These are phyloP conservation scores for Drosophila quasianomalipes DNA, from an alignment of 2,888 invertebrate genomes.

Conservation along the genomic window DNA sequence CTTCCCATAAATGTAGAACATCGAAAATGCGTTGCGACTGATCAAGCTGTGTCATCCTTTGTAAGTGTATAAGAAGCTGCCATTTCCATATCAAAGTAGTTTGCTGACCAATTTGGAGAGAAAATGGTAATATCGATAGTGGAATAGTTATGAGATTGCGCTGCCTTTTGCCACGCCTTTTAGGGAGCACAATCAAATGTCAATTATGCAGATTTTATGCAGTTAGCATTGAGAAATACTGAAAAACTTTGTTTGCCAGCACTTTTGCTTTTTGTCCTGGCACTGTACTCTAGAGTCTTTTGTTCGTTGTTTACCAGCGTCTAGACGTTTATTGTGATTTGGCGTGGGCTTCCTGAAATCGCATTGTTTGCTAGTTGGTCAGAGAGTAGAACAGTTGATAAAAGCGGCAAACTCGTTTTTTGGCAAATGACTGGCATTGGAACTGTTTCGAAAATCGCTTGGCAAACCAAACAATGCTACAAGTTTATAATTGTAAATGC, in stretches of 20 bases:
- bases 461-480: slow-evolving; percentile 46
- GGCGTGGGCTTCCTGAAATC: slow-evolving; percentile 48
- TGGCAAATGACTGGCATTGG: slow-evolving; percentile 39
- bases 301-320: slow-evolving; percentile 77
- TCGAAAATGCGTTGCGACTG: not conserved
- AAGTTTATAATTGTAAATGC: slow-evolving; percentile 50
- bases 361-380: slow-evolving; percentile 43
- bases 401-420: slow-evolving; percentile 45
- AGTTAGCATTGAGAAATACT: slow-evolving; percentile 50
- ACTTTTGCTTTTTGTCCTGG: slow-evolving; percentile 50
- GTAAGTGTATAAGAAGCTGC: not conserved
- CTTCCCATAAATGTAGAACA: not conserved
- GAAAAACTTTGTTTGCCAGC: slow-evolving; percentile 34
- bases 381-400: slow-evolving; percentile 36
- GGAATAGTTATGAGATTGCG: slow-evolving; percentile 44
- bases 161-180: slow-evolving; percentile 45
- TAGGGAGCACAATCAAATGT: slow-evolving; percentile 66
- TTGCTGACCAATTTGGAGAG: slow-evolving; percentile 29
- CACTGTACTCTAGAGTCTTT: slow-evolving; percentile 53
- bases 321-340: slow-evolving; percentile 73
- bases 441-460: slow-evolving; percentile 43
- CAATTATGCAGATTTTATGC: slow-evolving; percentile 78
- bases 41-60: not conserved
- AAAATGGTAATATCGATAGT: slow-evolving; percentile 55
- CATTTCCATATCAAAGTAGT: slow-evolving; percentile 33